Base-by-base conservation (phyloP, 2,888 invertebrate species). In the Epirrhoe tristata region DNA sequence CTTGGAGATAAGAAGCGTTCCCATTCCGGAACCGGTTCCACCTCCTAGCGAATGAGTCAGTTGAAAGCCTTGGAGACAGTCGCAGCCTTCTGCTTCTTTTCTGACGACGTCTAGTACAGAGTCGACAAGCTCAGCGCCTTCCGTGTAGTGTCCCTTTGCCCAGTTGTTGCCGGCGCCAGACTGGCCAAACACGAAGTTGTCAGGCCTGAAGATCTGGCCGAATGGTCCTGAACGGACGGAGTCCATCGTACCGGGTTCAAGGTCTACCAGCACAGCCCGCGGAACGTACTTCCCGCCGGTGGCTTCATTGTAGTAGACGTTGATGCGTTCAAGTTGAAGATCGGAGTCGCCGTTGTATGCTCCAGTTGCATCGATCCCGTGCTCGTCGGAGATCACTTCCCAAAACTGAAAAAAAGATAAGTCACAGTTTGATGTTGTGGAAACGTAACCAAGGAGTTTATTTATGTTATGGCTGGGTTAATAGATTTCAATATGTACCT, bases 21-120 rank as follows among this genome's bases (percentile, higher is more conserved):
- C 96, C 95, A 96, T 94, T 54, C 96, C 96, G 0, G 96, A 96
- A 2, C 96, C 96, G 8, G 96, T 96, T n/a, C 96, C 96, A 43
- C 96, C 96, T 52, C 96, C 96, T 6, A 96, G 87, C 0, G 96
- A 96, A 78, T 96, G 96, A 0, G 95, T 94, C 31, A 96, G 79
- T 78, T 96, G 96, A 90, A 95, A 96, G 77, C 93, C 91, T 81
- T 94, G 94, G 10, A 94, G 86, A 75, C 96, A 96, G 82, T 97
- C 96, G 79, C 96, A 93, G 81, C 95, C 87, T 91, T 96, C 96
- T 0, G 94, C 94, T 82, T 95, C 95, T 67, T 94, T 94, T 57
- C 95, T 83, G 4, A 94, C 90, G 0, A 94, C 94, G 73, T 95
- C 95, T 14, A 95, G 79, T 0, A 88, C 93, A 1, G 95, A 96